Evolutionary conservation across 1,140 invertebrate species (phyloP), one percentile per base, ranked within the genome.

Genomic region (Pristionchus pacificus): DNA sequence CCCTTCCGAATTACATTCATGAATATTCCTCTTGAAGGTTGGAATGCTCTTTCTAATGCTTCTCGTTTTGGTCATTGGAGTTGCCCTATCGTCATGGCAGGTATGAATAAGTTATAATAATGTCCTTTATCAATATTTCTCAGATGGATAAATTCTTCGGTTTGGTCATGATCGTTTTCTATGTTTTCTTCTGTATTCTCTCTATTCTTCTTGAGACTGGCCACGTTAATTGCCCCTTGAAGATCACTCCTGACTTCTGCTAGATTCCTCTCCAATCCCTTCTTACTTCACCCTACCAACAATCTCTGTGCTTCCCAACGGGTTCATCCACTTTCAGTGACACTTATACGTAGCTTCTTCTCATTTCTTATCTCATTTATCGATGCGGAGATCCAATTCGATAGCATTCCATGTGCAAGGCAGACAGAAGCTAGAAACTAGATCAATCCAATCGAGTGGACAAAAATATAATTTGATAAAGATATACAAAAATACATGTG

Each of bases 41-140:
- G 89, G 93, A 74, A 91, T 97, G 78, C 89, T 97, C 38, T 97
- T 98, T 88, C 64, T 84, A 84, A 98, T 98, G 95, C 89, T 98
- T 66, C 80, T 97, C 68, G 93, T 96, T 85, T 93, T 98, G 77
- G 93, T 97, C 81, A 82, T 92, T 83, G 92, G 92, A 84, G 97
- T 97, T 85, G 93, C 93, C 80, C 90, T 90, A 85, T 95, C 93
- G 87, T 90, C 90, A 84, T 98, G 95, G 95, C 90, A 90, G 85
- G 96, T 98, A 93, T 49, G 19, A 49, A 49, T 49, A 6, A 49
- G 19, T 10, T 49, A 10, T 49, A 19, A 59, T 60, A 27, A 58
- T 57, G 27, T 62, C 2, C 2, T 62, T 58, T 38, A 67, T 58
- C 33, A 27, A 6, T n/a, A 61, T 67, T 58, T 25, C 55, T 2